A percentile compares a stretch with the other conserved stretches of the same genome.
Evolutionary conservation across 2,888 invertebrate species (phyloP).

Genomic region (Drosophila borborema): DNA sequence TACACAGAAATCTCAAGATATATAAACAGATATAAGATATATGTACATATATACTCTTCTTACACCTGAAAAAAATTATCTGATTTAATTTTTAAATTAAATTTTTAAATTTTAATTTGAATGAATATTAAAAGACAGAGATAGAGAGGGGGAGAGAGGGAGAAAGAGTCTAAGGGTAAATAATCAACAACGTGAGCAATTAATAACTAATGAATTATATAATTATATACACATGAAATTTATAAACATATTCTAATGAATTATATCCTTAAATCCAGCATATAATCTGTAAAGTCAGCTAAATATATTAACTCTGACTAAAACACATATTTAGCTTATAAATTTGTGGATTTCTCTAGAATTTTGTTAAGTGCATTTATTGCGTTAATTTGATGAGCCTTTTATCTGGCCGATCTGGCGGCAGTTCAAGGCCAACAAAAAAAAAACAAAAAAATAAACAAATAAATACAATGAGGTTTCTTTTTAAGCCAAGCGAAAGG

Average conservation of each 20-base stretch:
- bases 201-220: not conserved
- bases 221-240: not conserved
- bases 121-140: too few relatives aligned
- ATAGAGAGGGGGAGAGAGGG: too few relatives aligned
- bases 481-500: slow-evolving; percentile 49
- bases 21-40: not conserved
- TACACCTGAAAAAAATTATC: slow-evolving; percentile 2
- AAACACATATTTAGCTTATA: not conserved
- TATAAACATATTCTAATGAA: not conserved
- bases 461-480: not conserved
- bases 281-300: not conserved
- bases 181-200: not conserved
- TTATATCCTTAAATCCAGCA: not conserved
- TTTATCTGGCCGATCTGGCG: slow-evolving; percentile 62
- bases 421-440: slow-evolving; percentile 56
- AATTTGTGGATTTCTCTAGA: not conserved
- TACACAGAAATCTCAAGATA: not conserved
- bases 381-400: slow-evolving; percentile 18
- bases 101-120: too few relatives aligned
- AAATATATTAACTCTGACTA: not conserved
- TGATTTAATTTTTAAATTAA: not conserved
- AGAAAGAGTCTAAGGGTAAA: too few relatives aligned
- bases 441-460: too few relatives aligned
- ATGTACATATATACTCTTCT: not conserved
- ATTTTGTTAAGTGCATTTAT: not conserved